Percentiles rank a stretch among this genome's conserved stretches.
These are phyloP conservation scores for Chinchilla lanigera DNA, from an alignment of 2,113 vertebrate genomes.

Conservation along the genomic window DNA sequence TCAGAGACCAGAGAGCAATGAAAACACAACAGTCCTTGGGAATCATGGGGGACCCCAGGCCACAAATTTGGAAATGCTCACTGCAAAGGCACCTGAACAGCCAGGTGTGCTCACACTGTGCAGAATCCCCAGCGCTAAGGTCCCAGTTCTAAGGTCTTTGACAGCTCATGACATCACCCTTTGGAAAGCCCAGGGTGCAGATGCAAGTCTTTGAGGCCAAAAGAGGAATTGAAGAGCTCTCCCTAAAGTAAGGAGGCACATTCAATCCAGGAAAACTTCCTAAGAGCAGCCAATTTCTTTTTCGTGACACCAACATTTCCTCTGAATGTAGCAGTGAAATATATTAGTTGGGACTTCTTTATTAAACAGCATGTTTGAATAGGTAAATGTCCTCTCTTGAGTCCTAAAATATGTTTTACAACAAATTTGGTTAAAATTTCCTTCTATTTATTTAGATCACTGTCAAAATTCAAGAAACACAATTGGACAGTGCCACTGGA, in stretches of 20 bases:
- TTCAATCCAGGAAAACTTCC: background rate
- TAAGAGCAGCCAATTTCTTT: background rate
- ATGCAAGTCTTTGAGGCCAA: slow-evolving; percentile 43
- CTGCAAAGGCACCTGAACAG: rapidly evolving
- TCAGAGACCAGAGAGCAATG: background rate
- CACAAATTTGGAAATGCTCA: background rate
- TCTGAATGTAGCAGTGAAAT: background rate
- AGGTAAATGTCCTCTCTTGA: background rate
- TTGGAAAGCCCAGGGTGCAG: slow-evolving; percentile 61
- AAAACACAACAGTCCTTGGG: background rate
- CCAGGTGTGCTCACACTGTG: background rate
- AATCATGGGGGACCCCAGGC: background rate
- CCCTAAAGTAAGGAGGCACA: slow-evolving; percentile 37
- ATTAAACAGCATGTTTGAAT: background rate
- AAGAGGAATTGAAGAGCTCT: background rate
- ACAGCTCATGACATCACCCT: slow-evolving; percentile 20
- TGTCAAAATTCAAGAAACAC: background rate
- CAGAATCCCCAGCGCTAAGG: background rate
- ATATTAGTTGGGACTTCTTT: background rate
- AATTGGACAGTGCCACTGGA: background rate
- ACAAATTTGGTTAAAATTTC: background rate
- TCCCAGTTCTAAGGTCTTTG: background rate
- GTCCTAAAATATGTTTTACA: background rate
- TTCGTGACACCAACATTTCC: background rate
- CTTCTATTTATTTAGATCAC: background rate